Percentiles rank a stretch among this genome's conserved stretches.
Evolutionary conservation across 2,797 vertebrate genomes (phyloP).

Genomic region (Argya squamiceps): DNA sequence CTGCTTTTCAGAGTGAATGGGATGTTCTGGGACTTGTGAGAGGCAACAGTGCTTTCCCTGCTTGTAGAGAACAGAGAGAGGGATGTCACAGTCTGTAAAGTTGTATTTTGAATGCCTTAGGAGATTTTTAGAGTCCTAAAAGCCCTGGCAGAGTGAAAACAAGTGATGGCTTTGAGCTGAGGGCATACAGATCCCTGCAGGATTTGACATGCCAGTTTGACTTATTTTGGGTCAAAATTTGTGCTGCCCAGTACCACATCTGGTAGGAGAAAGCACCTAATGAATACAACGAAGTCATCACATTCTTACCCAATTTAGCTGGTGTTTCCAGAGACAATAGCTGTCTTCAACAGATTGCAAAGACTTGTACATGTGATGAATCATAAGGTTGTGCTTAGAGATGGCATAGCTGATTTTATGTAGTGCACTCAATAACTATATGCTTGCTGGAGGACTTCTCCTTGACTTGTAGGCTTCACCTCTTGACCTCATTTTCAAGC

Average conservation of each 20-base stretch:
- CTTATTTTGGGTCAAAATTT: background rate
- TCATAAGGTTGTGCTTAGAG: background rate
- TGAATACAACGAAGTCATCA: background rate
- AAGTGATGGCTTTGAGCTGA: background rate
- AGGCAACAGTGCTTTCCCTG: background rate
- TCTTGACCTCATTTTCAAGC: conserved; percentile 58
- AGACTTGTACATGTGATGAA: background rate
- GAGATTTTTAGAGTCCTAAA: background rate
- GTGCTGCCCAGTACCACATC: background rate
- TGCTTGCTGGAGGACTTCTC: conserved; percentile 23
- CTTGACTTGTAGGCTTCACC: conserved; percentile 40
- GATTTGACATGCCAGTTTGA: background rate
- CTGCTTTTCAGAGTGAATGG: background rate
- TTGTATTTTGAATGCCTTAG: background rate
- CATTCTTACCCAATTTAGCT: background rate
- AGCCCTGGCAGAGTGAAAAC: background rate
- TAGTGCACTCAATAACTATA: background rate
- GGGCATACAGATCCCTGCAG: background rate
- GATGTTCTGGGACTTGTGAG: background rate
- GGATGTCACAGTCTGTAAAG: background rate
- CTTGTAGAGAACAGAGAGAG: background rate
- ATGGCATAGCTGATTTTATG: conserved; percentile 23
- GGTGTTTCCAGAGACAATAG: background rate
- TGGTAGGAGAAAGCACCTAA: background rate
- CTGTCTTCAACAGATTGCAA: background rate